These are phyloP conservation scores for Nilaparvata lugens DNA, from an alignment of 1,140 invertebrate genomes.

Conservation along the genomic window DNA sequence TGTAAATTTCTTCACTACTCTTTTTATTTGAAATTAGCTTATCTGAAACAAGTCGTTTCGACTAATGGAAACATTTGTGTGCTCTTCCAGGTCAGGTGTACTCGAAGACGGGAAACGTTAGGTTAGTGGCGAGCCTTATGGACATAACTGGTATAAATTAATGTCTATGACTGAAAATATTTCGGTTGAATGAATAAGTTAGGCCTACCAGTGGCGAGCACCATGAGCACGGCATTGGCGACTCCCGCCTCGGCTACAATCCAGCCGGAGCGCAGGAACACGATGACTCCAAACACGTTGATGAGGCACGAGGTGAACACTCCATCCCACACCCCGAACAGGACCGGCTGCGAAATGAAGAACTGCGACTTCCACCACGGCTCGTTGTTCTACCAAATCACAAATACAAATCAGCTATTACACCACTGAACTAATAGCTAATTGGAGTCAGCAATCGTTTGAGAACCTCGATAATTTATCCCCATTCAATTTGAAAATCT, in stretches of 20 bases:
- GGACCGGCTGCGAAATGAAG: constrained; percentile 83
- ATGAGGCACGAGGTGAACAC: constrained; percentile 91
- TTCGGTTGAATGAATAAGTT: neutral
- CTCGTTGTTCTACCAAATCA: constrained; percentile 56
- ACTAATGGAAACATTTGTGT: too few relatives aligned
- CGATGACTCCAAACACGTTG: constrained; percentile 95
- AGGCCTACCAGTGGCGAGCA: constrained; percentile 67
- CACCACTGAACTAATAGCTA: neutral
- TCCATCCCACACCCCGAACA: constrained; percentile 97
- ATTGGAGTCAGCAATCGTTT: too few relatives aligned
- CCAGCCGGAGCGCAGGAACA: constrained; percentile 93
- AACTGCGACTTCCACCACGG: constrained; percentile 91
- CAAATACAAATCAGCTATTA: neutral
- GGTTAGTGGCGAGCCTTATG: too few relatives aligned
- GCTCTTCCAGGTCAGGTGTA: too few relatives aligned
- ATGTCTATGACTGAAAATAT: neutral
- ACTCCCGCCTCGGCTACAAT: constrained; percentile 93
- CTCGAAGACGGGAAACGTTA: too few relatives aligned
- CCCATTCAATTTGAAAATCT: neutral
- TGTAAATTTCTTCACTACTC: too few relatives aligned
- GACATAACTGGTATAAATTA: too few relatives aligned
- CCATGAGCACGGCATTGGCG: constrained; percentile 75
- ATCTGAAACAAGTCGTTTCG: too few relatives aligned
- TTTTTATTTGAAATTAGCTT: too few relatives aligned
- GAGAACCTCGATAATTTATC: too few relatives aligned